Evolutionary conservation across 2,797 vertebrate genomes (phyloP), one percentile per base, ranked within the genome.

Genomic region (Pteropus rufus): DNA sequence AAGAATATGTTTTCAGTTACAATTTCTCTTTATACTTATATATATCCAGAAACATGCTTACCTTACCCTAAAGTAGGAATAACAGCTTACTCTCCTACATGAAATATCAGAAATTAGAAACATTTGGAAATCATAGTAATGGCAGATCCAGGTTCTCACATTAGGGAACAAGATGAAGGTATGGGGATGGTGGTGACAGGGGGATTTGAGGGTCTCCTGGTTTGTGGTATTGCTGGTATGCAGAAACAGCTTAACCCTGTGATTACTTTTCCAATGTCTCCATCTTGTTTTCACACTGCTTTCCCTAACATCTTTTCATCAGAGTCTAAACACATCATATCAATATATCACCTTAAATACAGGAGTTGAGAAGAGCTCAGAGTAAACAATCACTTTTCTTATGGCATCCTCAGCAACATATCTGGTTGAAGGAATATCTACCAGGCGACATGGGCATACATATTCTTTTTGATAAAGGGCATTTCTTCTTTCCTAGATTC

Each of bases 81-180:
- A 81, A 41, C 15, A 79, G n/a, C 19, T 84, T 36, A 75, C 8
- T 86, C 15, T 56, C 18, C 24, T 80, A 39, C 2, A 54, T 3
- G 58, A 65, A 86, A 70, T 49, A 91, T 29, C 12, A 80, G 70
- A 94, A 56, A 24, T 93, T 31, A 16, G 4, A 76, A 23, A 16
- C 29, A 60, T 39, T 67, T 52, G 41, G 39, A 52, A 90, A 60
- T 56, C 49, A 31, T 8, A 58, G 46, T 36, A 39, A 44, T 29
- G 23, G 21, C 21, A 84, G 36, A 93, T 34, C 1, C 31, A 56
- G 19, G 3, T 29, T 86, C 60, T 80, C 52, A 29, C 1, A 26
- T 26, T 23, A 58, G 18, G 31, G 39, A 70, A 49, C 18, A 36
- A 44, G 56, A 3, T 24, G 23, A 14, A 44, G 26, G 23, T 31